These are phyloP conservation scores for Perizoma flavofasciatum DNA, from an alignment of 2,888 invertebrate genomes.

Conservation along the genomic window DNA sequence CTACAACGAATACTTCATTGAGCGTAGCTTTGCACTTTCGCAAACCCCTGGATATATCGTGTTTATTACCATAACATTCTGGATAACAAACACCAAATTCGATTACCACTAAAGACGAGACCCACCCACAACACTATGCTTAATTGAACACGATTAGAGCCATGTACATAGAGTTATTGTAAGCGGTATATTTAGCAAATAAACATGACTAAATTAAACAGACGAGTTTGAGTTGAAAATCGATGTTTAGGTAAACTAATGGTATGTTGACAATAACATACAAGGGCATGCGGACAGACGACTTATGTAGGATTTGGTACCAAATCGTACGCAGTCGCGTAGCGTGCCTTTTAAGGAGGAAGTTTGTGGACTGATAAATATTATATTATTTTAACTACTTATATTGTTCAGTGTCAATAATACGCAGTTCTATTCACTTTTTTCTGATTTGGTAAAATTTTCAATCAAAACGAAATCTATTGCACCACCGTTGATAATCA, in stretches of 20 bases:
- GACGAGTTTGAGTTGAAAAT: slow-evolving; percentile 18
- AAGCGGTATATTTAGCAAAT: slow-evolving; percentile 44
- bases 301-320: slow-evolving; percentile 1
- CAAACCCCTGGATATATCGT: slow-evolving; percentile 13
- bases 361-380: too few relatives aligned
- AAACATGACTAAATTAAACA: slow-evolving; percentile 25
- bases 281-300: slow-evolving; percentile 2
- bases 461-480: too few relatives aligned
- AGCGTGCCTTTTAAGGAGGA: not conserved
- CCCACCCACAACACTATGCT: slow-evolving; percentile 30
- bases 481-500: too few relatives aligned
- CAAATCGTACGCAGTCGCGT: slow-evolving; percentile 3
- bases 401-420: too few relatives aligned
- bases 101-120: slow-evolving; percentile 34
- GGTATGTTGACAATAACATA: slow-evolving; percentile 25
- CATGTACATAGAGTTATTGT: slow-evolving; percentile 49
- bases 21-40: slow-evolving; percentile 42
- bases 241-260: slow-evolving; percentile 29
- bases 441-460: too few relatives aligned
- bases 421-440: too few relatives aligned
- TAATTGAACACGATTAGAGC: slow-evolving; percentile 38
- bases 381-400: too few relatives aligned
- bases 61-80: slow-evolving; percentile 37
- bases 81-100: slow-evolving; percentile 32
- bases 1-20: slow-evolving; percentile 62